phyloP scores from a whole-genome alignment of 2,888 invertebrate genomes.

The Achlya flavicornis region DNA sequence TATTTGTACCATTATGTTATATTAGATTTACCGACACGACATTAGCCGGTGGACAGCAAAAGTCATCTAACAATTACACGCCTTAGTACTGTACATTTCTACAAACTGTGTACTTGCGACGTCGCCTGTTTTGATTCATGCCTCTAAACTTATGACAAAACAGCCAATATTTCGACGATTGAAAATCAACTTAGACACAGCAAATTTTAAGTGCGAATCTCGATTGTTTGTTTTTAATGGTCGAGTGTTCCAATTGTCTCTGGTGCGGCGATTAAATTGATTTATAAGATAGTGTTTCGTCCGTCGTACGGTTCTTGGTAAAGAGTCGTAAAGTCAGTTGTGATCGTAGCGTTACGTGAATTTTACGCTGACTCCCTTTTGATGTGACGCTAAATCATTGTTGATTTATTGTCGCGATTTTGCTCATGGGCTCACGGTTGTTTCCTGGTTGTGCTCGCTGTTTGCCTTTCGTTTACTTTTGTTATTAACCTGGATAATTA shows the following conservation, averaged over 20 bases:
- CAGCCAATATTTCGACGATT: constrained; percentile 21
- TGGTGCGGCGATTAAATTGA: constrained; percentile 73
- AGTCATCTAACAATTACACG: constrained; percentile 73
- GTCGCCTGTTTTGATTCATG: constrained; percentile 66
- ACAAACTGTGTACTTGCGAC: constrained; percentile 46
- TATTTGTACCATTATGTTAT: constrained; percentile 59
- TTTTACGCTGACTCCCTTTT: constrained; percentile 56
- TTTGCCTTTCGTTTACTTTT: background rate
- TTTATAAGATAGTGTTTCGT: constrained; percentile 71
- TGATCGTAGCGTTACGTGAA: constrained; percentile 48
- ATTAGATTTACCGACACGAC: constrained; percentile 64
- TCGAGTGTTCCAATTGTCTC: constrained; percentile 70
- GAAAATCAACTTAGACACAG: constrained; percentile 27
- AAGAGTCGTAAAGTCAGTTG: constrained; percentile 66
- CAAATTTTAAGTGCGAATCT: constrained; percentile 21
- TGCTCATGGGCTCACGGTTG: background rate
- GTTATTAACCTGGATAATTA: background rate
- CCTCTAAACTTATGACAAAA: constrained; percentile 47
- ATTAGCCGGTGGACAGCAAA: constrained; percentile 53
- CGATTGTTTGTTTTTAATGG: constrained; percentile 26
- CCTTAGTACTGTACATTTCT: constrained; percentile 65
- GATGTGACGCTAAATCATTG: constrained; percentile 67
- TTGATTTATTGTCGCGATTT: constrained; percentile 50
- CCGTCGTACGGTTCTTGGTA: constrained; percentile 68
- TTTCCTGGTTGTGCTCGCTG: background rate